Percentiles rank a stretch among this genome's conserved stretches.
Conservation (phyloP, 2,888 invertebrate species). For the Phyllotreta cruciferae region DNA sequence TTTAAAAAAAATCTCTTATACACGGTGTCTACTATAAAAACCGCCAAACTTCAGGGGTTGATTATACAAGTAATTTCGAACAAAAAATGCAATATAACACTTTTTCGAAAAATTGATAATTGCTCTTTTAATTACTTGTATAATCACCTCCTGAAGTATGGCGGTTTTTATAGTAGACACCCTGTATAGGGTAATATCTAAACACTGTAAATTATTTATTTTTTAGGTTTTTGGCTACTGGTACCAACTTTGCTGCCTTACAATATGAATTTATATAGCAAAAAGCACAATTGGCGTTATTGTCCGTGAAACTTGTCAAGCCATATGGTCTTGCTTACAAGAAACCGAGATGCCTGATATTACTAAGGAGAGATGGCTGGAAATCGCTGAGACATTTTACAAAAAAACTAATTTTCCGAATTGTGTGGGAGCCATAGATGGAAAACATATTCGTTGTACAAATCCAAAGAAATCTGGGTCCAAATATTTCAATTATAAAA, state of each 20-base stretch:
- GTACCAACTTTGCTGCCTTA: conserved; percentile 32
- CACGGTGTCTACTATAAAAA: too few species aligned
- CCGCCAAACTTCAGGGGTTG: too few species aligned
- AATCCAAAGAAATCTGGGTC: too few species aligned
- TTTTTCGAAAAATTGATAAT: too few species aligned
- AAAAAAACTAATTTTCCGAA: conserved; percentile 42
- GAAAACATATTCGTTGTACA: conserved; percentile 34
- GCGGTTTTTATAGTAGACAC: too few species aligned
- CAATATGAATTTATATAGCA: conserved; percentile 32
- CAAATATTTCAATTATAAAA: too few species aligned
- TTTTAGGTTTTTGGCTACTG: conserved; percentile 38
- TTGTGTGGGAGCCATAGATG: conserved; percentile 35
- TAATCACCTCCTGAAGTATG: too few species aligned
- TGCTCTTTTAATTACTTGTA: too few species aligned
- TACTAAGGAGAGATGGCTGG: conserved; percentile 35
- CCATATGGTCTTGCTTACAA: conserved; percentile 34
- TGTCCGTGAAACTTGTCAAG: conserved; percentile 34
- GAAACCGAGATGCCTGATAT: conserved; percentile 34
- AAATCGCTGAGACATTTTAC: conserved; percentile 33
- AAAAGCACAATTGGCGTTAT: conserved; percentile 36
- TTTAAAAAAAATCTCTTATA: too few species aligned
- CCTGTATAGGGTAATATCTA: too few species aligned
- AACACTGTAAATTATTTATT: neutral
- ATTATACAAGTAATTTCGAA: too few species aligned
- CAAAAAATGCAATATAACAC: too few species aligned